Evolutionary conservation across 2,888 invertebrate species (phyloP).

Genomic region (Cyaniris semiargus): DNA sequence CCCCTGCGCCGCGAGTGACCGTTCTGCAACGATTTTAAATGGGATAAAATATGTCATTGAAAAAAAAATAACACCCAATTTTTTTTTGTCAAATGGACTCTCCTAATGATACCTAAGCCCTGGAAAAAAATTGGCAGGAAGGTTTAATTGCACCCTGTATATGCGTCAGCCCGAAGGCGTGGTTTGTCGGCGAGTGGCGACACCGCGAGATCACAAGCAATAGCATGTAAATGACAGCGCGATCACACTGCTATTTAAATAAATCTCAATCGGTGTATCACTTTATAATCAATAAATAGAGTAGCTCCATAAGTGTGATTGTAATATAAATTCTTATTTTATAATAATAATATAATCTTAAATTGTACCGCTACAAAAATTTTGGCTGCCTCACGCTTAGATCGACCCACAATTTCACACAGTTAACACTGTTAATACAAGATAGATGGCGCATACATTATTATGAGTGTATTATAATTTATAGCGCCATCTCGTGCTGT

Average conservation of each 20-base stretch:
- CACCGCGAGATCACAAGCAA: background rate
- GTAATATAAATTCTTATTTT: slow-evolving; percentile 2
- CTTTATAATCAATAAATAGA: slow-evolving; percentile 18
- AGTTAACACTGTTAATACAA: background rate
- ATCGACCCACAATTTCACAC: background rate
- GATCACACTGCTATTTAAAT: no score
- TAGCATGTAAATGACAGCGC: no score
- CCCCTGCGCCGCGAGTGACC: no score
- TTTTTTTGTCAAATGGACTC: no score
- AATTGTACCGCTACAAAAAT: slow-evolving; percentile 15
- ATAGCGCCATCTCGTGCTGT: no score
- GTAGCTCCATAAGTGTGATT: background rate
- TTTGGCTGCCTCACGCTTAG: slow-evolving; percentile 20
- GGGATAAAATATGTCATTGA: no score
- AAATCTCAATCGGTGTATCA: background rate
- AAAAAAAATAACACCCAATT: no score
- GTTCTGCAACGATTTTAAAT: no score
- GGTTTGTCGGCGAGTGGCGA: background rate
- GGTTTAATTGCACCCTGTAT: no score
- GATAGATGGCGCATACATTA: background rate
- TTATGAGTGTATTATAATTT: background rate
- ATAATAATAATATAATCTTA: slow-evolving; percentile 24
- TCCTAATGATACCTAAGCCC: no score
- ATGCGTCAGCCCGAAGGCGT: background rate
- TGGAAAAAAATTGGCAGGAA: no score